These are phyloP conservation scores for Prietella phreatophila DNA, from an alignment of 2,113 vertebrate genomes.

Conservation along the genomic window DNA sequence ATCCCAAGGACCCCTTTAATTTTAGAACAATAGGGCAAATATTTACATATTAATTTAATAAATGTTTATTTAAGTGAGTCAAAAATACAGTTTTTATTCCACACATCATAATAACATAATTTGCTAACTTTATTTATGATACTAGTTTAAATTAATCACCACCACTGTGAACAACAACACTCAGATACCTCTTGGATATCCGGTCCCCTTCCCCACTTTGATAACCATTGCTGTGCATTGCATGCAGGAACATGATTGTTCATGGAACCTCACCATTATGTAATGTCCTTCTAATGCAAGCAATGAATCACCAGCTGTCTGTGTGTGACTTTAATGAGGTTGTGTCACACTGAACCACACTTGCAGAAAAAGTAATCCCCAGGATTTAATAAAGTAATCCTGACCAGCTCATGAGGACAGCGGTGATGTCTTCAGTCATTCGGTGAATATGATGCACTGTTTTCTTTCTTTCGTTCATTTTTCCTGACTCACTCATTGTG, in stretches of 20 bases:
- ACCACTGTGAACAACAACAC: background rate
- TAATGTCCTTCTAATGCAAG: conserved; percentile 48
- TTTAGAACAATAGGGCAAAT: background rate
- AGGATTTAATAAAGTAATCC: conserved; percentile 61
- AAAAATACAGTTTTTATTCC: background rate
- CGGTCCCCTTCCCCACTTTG: background rate
- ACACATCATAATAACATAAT: background rate
- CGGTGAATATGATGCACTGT: conserved; percentile 26
- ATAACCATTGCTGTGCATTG: background rate
- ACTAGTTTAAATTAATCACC: background rate
- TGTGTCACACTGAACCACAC: conserved; percentile 42
- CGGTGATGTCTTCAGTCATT: conserved; percentile 50
- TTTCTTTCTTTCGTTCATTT: background rate
- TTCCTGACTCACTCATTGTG: conserved; percentile 16
- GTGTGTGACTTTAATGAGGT: conserved; percentile 38
- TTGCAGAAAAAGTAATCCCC: conserved; percentile 45
- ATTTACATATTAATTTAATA: background rate
- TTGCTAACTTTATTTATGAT: background rate
- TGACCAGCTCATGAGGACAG: conserved; percentile 47
- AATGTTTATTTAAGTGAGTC: background rate
- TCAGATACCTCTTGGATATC: background rate
- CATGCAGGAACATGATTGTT: background rate
- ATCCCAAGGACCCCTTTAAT: background rate
- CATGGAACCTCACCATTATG: conserved; percentile 33
- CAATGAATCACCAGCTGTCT: conserved; percentile 49